phyloP scores from a whole-genome alignment of 2,113 vertebrate species.

The Phaethon lepturus region DNA sequence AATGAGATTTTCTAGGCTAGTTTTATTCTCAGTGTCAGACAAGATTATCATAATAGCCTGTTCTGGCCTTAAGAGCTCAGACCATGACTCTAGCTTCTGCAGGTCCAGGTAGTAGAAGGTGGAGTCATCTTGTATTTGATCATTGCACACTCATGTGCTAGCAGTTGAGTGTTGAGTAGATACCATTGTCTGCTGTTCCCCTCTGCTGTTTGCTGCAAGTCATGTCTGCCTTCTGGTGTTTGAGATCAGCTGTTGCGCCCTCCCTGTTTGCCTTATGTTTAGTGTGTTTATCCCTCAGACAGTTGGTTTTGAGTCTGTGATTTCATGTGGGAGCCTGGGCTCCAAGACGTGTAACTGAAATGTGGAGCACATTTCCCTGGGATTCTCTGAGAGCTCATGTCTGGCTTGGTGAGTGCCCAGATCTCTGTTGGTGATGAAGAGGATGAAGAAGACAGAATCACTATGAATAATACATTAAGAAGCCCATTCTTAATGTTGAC shows the following conservation, averaged over 20 bases:
- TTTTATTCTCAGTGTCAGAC: not conserved
- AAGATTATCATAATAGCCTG: not conserved
- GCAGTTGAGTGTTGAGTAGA: not conserved
- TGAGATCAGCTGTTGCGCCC: not conserved
- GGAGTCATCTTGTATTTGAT: not conserved
- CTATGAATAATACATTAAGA: not conserved
- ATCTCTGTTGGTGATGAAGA: not conserved
- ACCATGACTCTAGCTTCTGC: not conserved
- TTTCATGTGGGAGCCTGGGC: not conserved
- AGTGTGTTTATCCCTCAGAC: not conserved
- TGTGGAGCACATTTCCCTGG: not conserved
- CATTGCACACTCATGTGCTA: accelerated
- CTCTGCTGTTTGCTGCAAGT: not conserved
- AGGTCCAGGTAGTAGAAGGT: not conserved
- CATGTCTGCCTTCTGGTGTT: not conserved
- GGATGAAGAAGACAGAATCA: not conserved
- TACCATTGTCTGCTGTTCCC: not conserved
- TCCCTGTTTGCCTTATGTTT: not conserved
- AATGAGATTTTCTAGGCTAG: not conserved
- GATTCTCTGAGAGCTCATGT: not conserved
- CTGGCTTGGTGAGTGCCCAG: not conserved
- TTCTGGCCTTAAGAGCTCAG: not conserved
- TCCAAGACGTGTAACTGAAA: not conserved
- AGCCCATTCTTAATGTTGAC: not conserved
- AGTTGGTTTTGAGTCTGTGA: not conserved